Evolutionary conservation across 1,140 invertebrate genomes (phyloP).

Genomic region (Drosophila tropicalis): DNA sequence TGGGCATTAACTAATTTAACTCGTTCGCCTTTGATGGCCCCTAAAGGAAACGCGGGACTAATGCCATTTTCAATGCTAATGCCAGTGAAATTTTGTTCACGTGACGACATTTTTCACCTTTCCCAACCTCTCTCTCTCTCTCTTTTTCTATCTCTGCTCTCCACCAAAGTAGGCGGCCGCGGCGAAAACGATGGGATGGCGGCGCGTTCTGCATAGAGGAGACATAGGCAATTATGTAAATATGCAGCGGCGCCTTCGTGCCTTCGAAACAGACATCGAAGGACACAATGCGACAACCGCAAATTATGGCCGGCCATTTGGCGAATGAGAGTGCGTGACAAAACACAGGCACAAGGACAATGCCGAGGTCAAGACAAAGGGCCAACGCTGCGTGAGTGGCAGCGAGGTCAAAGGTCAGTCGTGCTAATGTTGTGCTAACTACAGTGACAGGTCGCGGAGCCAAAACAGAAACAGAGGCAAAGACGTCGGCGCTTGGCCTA

Average conservation of each 20-base stretch:
- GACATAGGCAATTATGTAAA: conserved; percentile 79
- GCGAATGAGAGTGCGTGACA: conserved; percentile 71
- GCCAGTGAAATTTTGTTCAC: background rate
- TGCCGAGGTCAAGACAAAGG: conserved; percentile 50
- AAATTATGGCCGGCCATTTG: conserved; percentile 75
- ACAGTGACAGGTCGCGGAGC: conserved; percentile 42
- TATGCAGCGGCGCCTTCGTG: conserved; percentile 68
- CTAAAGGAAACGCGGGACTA: background rate
- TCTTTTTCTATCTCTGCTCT: background rate
- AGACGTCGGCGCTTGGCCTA: conserved; percentile 64
- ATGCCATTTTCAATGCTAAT: conserved; percentile 3
- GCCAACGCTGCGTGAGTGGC: conserved; percentile 61
- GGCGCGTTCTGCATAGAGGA: conserved; percentile 19
- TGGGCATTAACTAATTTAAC: conserved; percentile 4
- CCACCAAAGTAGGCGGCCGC: background rate
- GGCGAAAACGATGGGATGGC: background rate
- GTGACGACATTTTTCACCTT: conserved; percentile 4
- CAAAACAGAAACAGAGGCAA: conserved; percentile 48
- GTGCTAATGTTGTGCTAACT: conserved; percentile 78
- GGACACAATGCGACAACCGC: conserved; percentile 69
- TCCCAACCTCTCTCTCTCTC: background rate
- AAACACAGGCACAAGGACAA: conserved; percentile 68
- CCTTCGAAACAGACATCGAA: conserved; percentile 31
- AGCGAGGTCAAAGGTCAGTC: conserved; percentile 78
- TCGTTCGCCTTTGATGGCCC: background rate